A percentile compares a stretch with the other conserved stretches of the same genome.
Evolutionary conservation across 2,888 invertebrate genomes (phyloP).

Genomic region (Dryadula phaetusa): DNA sequence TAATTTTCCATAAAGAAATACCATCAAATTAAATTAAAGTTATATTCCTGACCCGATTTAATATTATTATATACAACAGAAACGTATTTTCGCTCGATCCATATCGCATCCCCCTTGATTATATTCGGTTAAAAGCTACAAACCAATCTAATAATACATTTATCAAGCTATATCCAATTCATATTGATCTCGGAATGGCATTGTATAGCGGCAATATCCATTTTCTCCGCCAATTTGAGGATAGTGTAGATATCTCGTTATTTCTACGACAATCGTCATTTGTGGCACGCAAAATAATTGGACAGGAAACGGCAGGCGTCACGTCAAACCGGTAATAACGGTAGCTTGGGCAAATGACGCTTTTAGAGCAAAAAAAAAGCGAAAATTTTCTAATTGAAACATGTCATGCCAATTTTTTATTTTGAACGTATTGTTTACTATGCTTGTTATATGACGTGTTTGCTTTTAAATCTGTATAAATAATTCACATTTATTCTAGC

Average conservation of each 20-base stretch:
- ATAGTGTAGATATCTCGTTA: slow-evolving; percentile 35
- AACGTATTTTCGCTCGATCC: neutral
- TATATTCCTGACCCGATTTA: neutral
- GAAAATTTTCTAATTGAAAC: neutral
- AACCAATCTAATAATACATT: slow-evolving; percentile 24
- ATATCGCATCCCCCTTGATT: slow-evolving; percentile 14
- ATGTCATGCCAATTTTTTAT: neutral
- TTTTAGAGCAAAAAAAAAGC: neutral
- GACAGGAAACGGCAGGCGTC: slow-evolving; percentile 32
- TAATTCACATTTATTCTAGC: neutral
- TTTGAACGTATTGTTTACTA: neutral
- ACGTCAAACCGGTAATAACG: slow-evolving; percentile 19
- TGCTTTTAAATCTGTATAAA: neutral
- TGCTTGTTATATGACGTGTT: neutral
- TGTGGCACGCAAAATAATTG: slow-evolving; percentile 34
- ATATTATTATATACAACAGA: neutral
- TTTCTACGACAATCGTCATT: slow-evolving; percentile 40
- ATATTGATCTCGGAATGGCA: slow-evolving; percentile 27
- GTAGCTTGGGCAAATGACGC: slow-evolving; percentile 11
- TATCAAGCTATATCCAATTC: slow-evolving; percentile 26
- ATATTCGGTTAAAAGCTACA: slow-evolving; percentile 21
- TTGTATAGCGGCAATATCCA: slow-evolving; percentile 28
- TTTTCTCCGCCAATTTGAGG: slow-evolving; percentile 34
- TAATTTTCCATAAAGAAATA: no score
- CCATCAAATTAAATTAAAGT: neutral